Evolutionary conservation across 2,888 invertebrate species (phyloP).

Genomic region (Charanyca ferruginea): DNA sequence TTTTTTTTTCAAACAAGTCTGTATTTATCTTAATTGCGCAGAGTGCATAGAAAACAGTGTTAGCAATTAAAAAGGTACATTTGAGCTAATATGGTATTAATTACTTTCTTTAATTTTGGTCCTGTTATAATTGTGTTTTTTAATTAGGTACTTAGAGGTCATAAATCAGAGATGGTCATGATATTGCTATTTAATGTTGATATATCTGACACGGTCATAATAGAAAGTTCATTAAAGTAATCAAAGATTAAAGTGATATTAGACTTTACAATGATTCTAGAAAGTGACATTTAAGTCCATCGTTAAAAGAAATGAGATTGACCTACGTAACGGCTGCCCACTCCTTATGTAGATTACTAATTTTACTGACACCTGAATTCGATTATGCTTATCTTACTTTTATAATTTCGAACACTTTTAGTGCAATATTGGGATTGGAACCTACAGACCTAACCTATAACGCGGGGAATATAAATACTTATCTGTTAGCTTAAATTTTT

Average conservation of each 20-base stretch:
- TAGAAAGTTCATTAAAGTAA: conserved; percentile 44
- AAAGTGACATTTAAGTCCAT: conserved; percentile 5
- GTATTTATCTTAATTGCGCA: background rate
- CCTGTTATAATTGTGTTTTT: conserved; percentile 16
- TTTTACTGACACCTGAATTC: too few relatives aligned
- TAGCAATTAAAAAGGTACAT: background rate
- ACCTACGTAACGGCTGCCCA: too few relatives aligned
- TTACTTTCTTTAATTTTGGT: background rate
- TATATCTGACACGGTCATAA: conserved; percentile 35
- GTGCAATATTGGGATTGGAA: too few relatives aligned
- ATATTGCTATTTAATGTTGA: conserved; percentile 20
- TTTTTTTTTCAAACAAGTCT: too few relatives aligned
- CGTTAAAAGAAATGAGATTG: background rate
- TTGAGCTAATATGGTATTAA: background rate
- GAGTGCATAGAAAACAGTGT: background rate
- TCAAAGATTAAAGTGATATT: conserved; percentile 18
- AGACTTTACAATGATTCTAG: conserved; percentile 4
- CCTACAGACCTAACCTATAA: too few relatives aligned
- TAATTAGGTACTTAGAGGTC: conserved; percentile 17
- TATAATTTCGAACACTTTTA: too few relatives aligned
- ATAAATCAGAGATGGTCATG: conserved; percentile 7
- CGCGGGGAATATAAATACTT: background rate
- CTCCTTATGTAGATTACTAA: too few relatives aligned
- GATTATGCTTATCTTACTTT: too few relatives aligned
- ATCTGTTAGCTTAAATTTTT: too few relatives aligned